phyloP scores from a whole-genome alignment of 2,113 vertebrate genomes.

The Otolemur garnettii region DNA sequence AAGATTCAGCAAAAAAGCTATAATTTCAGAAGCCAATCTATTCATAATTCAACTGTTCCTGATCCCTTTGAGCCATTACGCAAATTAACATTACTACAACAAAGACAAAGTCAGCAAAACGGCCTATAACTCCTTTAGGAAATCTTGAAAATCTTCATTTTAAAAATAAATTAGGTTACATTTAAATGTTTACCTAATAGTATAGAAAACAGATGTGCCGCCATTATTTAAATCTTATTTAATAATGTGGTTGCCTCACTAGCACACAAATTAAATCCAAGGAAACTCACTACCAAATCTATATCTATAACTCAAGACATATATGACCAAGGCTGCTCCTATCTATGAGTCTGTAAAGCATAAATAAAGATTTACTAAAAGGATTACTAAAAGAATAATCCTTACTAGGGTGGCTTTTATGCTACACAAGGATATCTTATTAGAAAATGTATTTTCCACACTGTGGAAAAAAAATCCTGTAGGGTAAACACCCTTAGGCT shows the following conservation, averaged over 20 bases:
- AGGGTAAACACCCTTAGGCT: slow-evolving; percentile 47
- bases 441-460: slow-evolving; percentile 16
- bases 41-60: slow-evolving; percentile 56
- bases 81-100: slow-evolving; percentile 31
- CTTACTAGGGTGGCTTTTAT: slow-evolving; percentile 2
- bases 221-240: neutral
- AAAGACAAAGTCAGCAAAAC: slow-evolving; percentile 45
- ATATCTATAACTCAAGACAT: slow-evolving; percentile 4
- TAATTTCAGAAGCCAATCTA: slow-evolving; percentile 26
- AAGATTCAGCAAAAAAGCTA: neutral
- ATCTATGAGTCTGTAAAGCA: neutral
- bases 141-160: neutral
- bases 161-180: slow-evolving; percentile 46
- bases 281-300: slow-evolving; percentile 40
- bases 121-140: neutral
- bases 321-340: neutral
- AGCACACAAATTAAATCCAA: neutral
- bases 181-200: slow-evolving; percentile 49
- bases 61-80: neutral
- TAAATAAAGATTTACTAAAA: neutral
- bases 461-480: slow-evolving; percentile 28
- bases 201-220: neutral
- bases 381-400: neutral
- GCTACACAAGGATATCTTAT: slow-evolving; percentile 27
- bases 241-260: slow-evolving; percentile 6